Base-by-base conservation (phyloP, 2,113 vertebrate genomes). In the Rafetus swinhoei region DNA sequence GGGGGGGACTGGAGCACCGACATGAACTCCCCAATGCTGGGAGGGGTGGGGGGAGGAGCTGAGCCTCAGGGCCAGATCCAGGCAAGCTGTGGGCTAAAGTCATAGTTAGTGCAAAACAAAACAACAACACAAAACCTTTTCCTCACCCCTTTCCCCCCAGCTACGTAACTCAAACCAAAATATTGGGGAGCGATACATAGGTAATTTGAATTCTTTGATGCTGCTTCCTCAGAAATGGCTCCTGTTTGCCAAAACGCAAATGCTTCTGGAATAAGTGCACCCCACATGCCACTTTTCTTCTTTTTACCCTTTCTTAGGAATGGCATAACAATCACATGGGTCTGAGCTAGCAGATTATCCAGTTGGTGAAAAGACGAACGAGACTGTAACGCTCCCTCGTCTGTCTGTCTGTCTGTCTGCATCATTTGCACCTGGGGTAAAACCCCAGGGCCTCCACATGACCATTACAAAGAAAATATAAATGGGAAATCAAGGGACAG, bases 191-290 rank as follows among this genome's bases (percentile, higher is more conserved):
- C 25, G 39, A 54, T 54, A 80, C 85, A 90, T 69, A 19, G 18
- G 82, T 45, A 29, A 82, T 94, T 84, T 90, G 87, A 90, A 90
- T 93, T 89, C 88, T 92, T 94, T 94, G 85, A 18, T 86, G 89
- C 80, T 6, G 80, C 88, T 77, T 93, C 81, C 79, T 94, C 11
- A 57, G 91, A 65, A 76, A 83, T 0, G 2, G 18, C 32, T 94
- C 11, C 32, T 35, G 2, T 79, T 93, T 90, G 91, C 88, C 91
- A 93, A 90, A 82, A 95, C 89, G 91, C 91, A 86, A 93, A 94
- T 84, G 88, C 74, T 81, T 94, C 90, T 92, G 62, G 11, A 45
- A 77, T 15, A 77, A 45, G 50, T 50, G 35, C 39, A 50, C 39
- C 35, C 27, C 8, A 24, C n/a, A 80, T 87, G 85, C 89, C 93